A percentile compares a stretch with the other conserved stretches of the same genome.
Evolutionary conservation across 2,113 vertebrate species (phyloP).

Genomic region (Cyanistes caeruleus): DNA sequence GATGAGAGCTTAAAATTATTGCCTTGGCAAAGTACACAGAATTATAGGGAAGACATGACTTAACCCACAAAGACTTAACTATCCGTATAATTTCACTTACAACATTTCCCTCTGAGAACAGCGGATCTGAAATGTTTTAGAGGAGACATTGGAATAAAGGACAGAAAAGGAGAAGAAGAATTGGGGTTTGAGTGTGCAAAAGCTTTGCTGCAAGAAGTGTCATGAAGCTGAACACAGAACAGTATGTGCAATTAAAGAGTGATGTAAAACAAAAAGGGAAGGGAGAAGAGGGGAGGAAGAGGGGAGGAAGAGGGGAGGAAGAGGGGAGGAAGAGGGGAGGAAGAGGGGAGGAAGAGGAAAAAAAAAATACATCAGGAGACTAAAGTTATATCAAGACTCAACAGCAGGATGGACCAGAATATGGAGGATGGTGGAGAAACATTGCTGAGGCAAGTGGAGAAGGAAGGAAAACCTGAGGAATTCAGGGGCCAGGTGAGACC

Average conservation of each 20-base stretch:
- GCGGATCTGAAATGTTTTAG: neutral
- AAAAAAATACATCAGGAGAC: neutral
- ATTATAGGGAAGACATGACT: neutral
- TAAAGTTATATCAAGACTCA: neutral
- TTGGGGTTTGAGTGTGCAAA: neutral
- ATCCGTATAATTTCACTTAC: neutral
- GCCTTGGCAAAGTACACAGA: neutral
- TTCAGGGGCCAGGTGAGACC: neutral
- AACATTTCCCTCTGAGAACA: neutral
- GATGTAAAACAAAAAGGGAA: neutral
- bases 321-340: too few species aligned
- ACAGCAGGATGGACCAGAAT: neutral
- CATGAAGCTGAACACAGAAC: rapidly evolving
- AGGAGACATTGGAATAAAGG: neutral
- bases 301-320: too few species aligned
- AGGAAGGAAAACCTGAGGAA: neutral
- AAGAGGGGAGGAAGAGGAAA: neutral
- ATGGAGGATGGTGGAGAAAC: neutral
- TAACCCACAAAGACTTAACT: neutral
- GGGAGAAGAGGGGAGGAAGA: neutral
- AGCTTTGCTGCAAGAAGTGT: neutral
- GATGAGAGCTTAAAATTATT: neutral
- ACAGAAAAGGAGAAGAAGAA: neutral
- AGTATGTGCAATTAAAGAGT: neutral
- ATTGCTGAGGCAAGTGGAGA: rapidly evolving